Percentiles rank a stretch among this genome's conserved stretches.
phyloP scores from a whole-genome alignment of 2,888 invertebrate species.

The Synanthedon andrenaeformis region DNA sequence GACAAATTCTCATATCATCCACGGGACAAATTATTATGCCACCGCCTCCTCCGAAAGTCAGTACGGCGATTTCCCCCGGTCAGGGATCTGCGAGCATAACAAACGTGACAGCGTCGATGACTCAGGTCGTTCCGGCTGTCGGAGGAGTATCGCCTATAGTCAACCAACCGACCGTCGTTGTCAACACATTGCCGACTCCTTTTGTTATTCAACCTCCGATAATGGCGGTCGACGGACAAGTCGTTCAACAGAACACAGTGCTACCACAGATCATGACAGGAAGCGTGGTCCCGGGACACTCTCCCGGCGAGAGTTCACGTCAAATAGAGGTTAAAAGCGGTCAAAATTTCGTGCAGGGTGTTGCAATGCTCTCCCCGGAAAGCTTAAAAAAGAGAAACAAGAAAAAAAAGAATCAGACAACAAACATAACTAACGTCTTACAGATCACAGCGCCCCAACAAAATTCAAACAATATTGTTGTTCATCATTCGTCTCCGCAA shows the following conservation, averaged over 20 bases:
- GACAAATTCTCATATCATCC: constrained; percentile 81
- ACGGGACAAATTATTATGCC: constrained; percentile 81
- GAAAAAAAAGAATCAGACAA: constrained; percentile 78
- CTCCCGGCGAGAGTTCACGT: constrained; percentile 55
- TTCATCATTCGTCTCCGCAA: constrained; percentile 60
- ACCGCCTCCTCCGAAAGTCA: constrained; percentile 72
- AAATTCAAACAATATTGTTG: constrained; percentile 73
- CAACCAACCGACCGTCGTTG: constrained; percentile 82
- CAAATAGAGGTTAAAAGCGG: constrained; percentile 69
- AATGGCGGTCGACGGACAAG: constrained; percentile 80
- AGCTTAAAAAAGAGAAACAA: constrained; percentile 75
- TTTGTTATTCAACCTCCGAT: constrained; percentile 83
- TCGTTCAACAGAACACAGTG: constrained; percentile 76
- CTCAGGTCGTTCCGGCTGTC: constrained; percentile 75
- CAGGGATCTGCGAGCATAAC: constrained; percentile 74
- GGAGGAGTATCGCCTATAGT: constrained; percentile 75
- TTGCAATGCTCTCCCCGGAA: constrained; percentile 76
- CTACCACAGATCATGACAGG: constrained; percentile 78
- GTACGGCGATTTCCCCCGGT: constrained; percentile 71
- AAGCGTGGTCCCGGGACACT: constrained; percentile 71
- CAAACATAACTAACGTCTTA: constrained; percentile 78
- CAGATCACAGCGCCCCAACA: constrained; percentile 77
- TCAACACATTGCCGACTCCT: constrained; percentile 83
- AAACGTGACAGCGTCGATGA: constrained; percentile 74
- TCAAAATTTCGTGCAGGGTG: constrained; percentile 47